These are phyloP conservation scores for Melolontha melolontha DNA, from an alignment of 2,888 invertebrate species.

Conservation along the genomic window DNA sequence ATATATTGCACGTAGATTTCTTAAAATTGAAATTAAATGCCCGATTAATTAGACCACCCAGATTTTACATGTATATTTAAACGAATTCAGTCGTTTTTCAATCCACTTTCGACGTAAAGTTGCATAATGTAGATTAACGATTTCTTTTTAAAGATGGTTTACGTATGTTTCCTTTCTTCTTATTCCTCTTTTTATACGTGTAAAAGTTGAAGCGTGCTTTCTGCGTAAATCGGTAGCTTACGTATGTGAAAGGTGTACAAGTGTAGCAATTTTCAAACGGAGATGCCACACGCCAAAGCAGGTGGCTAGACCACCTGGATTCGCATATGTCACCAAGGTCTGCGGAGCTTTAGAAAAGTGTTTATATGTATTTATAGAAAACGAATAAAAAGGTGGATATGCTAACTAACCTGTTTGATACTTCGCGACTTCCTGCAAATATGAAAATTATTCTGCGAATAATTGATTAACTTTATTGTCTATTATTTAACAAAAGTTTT, in stretches of 20 bases:
- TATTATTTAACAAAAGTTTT: too few relatives aligned
- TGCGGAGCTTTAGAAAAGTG: conserved; percentile 7
- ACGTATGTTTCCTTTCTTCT: conserved; percentile 9
- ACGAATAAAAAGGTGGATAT: conserved; percentile 12
- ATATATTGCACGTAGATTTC: background rate
- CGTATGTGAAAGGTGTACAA: conserved; percentile 33
- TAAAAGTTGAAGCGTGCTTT: conserved; percentile 30
- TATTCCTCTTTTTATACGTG: background rate
- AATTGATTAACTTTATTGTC: too few relatives aligned
- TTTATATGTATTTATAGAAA: background rate
- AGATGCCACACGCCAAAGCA: conserved; percentile 53
- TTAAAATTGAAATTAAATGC: conserved; percentile 16
- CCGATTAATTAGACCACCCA: conserved; percentile 36
- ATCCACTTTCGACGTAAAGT: conserved; percentile 32
- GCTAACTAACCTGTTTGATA: conserved; percentile 26
- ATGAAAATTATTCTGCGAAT: too few relatives aligned
- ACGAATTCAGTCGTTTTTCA: conserved; percentile 28
- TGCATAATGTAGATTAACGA: conserved; percentile 38
- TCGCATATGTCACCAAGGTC: conserved; percentile 52
- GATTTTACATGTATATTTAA: conserved; percentile 23
- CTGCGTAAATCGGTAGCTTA: conserved; percentile 38
- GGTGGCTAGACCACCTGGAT: conserved; percentile 54
- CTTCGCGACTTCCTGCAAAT: background rate
- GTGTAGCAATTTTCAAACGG: conserved; percentile 40
- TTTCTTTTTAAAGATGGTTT: conserved; percentile 30